phyloP scores from a whole-genome alignment of 2,888 invertebrate species.

The Mythimna loreyi region DNA sequence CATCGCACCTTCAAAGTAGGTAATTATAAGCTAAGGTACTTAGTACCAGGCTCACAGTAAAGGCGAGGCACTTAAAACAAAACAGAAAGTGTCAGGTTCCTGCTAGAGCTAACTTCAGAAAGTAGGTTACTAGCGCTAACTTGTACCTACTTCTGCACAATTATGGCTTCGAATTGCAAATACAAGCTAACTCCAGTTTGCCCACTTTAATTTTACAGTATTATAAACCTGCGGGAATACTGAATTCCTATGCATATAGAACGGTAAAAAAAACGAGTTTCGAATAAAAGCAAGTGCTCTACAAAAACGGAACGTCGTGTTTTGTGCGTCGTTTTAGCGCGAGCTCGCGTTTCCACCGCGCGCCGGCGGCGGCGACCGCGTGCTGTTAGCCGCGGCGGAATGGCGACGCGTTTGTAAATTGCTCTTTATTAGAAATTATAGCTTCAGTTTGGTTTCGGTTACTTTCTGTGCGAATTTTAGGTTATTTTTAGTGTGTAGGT shows the following conservation, averaged over 20 bases:
- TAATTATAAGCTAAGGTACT: not conserved
- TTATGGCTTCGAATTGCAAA: slow-evolving; percentile 47
- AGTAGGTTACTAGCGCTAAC: slow-evolving; percentile 21
- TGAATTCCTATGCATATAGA: slow-evolving; percentile 54
- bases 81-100: slow-evolving; percentile 2
- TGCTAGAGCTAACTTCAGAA: slow-evolving; percentile 8
- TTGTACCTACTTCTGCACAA: slow-evolving; percentile 24
- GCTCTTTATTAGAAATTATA: slow-evolving; percentile 41
- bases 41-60: slow-evolving; percentile 13
- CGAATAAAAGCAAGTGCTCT: slow-evolving; percentile 47
- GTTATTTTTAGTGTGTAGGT: not conserved
- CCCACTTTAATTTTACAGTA: slow-evolving; percentile 50
- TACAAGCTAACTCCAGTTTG: slow-evolving; percentile 35
- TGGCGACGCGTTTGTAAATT: slow-evolving; percentile 30
- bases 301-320: slow-evolving; percentile 42
- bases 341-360: slow-evolving; percentile 26
- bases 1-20: not conserved
- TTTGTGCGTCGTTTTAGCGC: slow-evolving; percentile 51
- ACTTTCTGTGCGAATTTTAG: not conserved
- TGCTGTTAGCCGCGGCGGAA: slow-evolving; percentile 19
- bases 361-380: slow-evolving; percentile 8
- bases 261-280: slow-evolving; percentile 45
- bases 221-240: slow-evolving; percentile 47
- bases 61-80: not conserved
- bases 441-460: slow-evolving; percentile 1